Percentiles rank a stretch among this genome's conserved stretches.
Evolutionary conservation across 2,888 invertebrate species (phyloP).

Genomic region (Cephus sareptanus): DNA sequence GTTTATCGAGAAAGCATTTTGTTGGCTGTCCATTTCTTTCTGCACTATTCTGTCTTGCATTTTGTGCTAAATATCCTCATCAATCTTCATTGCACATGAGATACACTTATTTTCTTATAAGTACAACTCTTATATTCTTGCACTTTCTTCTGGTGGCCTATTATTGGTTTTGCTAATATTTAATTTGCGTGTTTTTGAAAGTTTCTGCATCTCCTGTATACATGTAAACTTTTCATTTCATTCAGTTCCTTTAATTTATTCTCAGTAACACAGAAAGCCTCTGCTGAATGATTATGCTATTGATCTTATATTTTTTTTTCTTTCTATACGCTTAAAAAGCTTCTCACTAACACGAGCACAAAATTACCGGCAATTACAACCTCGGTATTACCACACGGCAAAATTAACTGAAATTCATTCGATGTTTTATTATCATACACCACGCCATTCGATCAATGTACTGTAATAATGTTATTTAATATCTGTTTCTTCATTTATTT

Average conservation of each 20-base stretch:
- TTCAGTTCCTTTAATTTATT: neutral
- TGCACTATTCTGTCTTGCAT: neutral
- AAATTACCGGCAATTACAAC: neutral
- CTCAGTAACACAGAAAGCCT: neutral
- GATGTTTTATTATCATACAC: neutral
- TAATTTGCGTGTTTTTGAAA: neutral
- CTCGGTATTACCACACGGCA: neutral
- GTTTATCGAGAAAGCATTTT: neutral
- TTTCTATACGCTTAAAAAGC: neutral
- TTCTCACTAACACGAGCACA: neutral
- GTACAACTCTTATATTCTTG: neutral
- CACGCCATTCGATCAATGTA: neutral
- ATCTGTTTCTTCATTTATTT: neutral
- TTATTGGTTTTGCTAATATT: neutral
- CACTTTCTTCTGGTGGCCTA: neutral
- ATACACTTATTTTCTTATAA: neutral
- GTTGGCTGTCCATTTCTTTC: neutral
- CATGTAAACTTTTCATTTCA: neutral
- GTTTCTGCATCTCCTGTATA: neutral
- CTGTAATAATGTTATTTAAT: neutral
- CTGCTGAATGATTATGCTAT: neutral
- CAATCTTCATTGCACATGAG: neutral
- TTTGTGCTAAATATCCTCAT: neutral
- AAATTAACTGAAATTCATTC: neutral
- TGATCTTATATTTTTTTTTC: neutral